Evolutionary conservation across 2,888 invertebrate genomes (phyloP).

Genomic region (Gryllus longicercus): DNA sequence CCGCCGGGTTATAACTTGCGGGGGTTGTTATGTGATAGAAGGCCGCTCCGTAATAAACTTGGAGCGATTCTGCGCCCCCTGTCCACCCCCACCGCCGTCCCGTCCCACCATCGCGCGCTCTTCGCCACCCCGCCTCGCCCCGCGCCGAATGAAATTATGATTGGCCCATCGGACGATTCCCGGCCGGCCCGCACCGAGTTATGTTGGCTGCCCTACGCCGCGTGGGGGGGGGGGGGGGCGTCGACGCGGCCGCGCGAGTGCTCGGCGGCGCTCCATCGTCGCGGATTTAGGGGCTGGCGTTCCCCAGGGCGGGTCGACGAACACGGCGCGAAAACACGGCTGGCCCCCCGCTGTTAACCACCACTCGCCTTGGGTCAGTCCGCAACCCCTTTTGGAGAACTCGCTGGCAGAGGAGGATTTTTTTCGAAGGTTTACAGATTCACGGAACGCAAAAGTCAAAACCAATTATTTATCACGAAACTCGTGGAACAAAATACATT

Average conservation of each 20-base stretch:
- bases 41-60: slow-evolving; percentile 5
- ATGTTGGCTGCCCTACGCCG: not conserved
- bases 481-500: too few species aligned
- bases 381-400: too few species aligned
- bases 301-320: not conserved
- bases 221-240: not conserved
- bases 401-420: too few species aligned
- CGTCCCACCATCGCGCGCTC: not conserved
- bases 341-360: not conserved
- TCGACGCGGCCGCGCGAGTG: not conserved
- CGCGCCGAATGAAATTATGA: not conserved
- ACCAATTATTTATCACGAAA: too few species aligned
- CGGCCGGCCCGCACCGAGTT: not conserved
- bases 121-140: not conserved
- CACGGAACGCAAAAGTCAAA: too few species aligned
- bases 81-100: not conserved
- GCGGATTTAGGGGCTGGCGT: not conserved
- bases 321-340: not conserved
- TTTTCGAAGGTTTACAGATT: too few species aligned
- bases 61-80: not conserved
- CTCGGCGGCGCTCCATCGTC: not conserved
- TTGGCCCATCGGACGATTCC: slow-evolving; percentile 17
- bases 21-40: slow-evolving; percentile 10
- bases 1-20: slow-evolving; percentile 2
- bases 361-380: not conserved